Percentiles rank a stretch among this genome's conserved stretches.
These are phyloP conservation scores for Dolichoris vasculosae DNA, from an alignment of 1,140 invertebrate species.

Conservation along the genomic window DNA sequence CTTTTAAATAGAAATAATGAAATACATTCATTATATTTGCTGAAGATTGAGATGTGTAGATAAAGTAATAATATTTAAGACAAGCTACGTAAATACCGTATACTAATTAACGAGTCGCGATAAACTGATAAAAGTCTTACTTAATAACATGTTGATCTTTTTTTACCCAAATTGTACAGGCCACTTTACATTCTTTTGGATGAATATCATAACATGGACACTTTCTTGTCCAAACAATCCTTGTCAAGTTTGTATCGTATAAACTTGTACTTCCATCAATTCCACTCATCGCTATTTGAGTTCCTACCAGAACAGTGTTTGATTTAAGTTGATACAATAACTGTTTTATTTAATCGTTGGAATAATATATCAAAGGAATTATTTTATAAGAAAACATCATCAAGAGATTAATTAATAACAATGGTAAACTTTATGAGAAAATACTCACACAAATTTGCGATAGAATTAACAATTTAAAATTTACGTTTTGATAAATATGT, in stretches of 20 bases:
- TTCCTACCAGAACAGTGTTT: background rate
- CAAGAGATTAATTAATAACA: too few relatives aligned
- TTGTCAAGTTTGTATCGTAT: background rate
- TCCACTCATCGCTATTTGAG: slow-evolving; percentile 18
- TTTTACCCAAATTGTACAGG: slow-evolving; percentile 57
- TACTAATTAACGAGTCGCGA: background rate
- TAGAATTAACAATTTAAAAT: too few relatives aligned
- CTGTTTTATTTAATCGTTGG: background rate
- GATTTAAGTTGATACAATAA: background rate
- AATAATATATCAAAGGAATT: too few relatives aligned
- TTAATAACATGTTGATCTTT: slow-evolving; percentile 54
- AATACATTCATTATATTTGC: background rate
- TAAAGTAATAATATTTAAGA: background rate
- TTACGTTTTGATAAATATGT: background rate
- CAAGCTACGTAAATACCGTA: background rate
- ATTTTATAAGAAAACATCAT: too few relatives aligned
- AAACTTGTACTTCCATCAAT: slow-evolving; percentile 18
- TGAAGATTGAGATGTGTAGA: background rate
- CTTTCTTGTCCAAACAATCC: slow-evolving; percentile 4
- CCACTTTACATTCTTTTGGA: slow-evolving; percentile 44
- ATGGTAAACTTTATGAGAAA: too few relatives aligned
- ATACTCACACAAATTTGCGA: too few relatives aligned
- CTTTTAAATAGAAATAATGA: background rate
- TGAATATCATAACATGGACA: background rate
- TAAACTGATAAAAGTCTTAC: slow-evolving; percentile 51